Evolutionary conservation across 2,797 vertebrate genomes (phyloP).

Genomic region (Amazona ochrocephala): DNA sequence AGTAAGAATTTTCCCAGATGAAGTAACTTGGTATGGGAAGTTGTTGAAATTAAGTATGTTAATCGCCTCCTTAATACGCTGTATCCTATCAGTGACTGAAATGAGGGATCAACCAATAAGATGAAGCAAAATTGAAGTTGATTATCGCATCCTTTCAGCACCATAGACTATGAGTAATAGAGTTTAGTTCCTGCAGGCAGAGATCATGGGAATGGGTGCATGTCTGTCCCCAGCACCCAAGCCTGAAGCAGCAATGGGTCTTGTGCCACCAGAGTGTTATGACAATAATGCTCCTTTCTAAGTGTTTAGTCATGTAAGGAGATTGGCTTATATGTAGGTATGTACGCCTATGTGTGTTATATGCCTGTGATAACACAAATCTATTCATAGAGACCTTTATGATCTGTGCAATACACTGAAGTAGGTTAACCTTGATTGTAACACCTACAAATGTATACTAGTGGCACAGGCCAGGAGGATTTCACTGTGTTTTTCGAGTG

Average conservation of each 20-base stretch:
- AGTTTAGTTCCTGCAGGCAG: background rate
- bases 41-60: background rate
- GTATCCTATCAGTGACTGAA: background rate
- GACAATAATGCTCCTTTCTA: background rate
- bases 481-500: fast-evolving
- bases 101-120: background rate
- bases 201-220: fast-evolving
- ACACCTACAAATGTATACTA: fast-evolving
- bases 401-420: background rate
- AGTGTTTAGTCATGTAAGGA: background rate
- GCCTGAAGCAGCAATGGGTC: background rate
- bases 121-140: background rate
- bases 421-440: background rate
- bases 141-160: background rate
- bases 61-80: background rate
- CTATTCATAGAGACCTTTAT: background rate
- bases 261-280: fast-evolving
- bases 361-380: background rate
- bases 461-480: background rate
- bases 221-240: background rate
- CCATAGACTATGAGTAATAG: fast-evolving
- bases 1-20: background rate
- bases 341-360: background rate
- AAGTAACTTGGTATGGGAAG: background rate
- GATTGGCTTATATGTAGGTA: background rate